Percentiles rank a stretch among this genome's conserved stretches.
Evolutionary conservation across 2,888 invertebrate species (phyloP).

Genomic region (Dysmachus trigonus): DNA sequence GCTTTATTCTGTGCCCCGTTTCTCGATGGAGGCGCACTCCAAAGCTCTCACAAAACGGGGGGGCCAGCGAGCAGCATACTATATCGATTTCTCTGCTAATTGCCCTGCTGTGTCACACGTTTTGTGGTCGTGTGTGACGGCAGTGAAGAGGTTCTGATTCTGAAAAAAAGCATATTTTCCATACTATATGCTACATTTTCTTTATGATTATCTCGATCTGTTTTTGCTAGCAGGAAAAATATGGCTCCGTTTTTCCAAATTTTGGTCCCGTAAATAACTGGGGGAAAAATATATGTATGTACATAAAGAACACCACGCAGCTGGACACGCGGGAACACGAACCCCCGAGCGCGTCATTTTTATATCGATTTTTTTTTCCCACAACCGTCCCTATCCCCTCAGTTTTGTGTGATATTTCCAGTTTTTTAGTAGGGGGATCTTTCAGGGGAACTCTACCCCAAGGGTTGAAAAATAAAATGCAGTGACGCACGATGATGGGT

Average conservation of each 20-base stretch:
- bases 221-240: not conserved
- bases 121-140: not conserved
- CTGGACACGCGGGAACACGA: not conserved
- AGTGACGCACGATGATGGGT: slow-evolving; percentile 17
- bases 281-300: not conserved
- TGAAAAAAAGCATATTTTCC: not conserved
- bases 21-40: not conserved
- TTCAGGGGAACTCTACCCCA: slow-evolving; percentile 33
- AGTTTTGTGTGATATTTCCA: not conserved
- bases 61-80: not conserved
- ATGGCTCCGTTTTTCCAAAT: not conserved
- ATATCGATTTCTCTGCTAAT: slow-evolving; percentile 11
- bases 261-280: not conserved
- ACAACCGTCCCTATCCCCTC: not conserved
- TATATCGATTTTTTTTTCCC: slow-evolving; percentile 8
- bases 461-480: slow-evolving; percentile 8
- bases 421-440: slow-evolving; percentile 23
- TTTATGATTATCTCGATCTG: not conserved
- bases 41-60: not conserved
- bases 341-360: slow-evolving; percentile 4
- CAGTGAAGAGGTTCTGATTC: not conserved
- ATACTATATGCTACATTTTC: not conserved
- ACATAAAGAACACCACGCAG: not conserved
- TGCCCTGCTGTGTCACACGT: not conserved
- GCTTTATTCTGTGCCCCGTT: not conserved